These are phyloP conservation scores for Laothoe populi DNA, from an alignment of 2,888 invertebrate genomes.

Conservation along the genomic window DNA sequence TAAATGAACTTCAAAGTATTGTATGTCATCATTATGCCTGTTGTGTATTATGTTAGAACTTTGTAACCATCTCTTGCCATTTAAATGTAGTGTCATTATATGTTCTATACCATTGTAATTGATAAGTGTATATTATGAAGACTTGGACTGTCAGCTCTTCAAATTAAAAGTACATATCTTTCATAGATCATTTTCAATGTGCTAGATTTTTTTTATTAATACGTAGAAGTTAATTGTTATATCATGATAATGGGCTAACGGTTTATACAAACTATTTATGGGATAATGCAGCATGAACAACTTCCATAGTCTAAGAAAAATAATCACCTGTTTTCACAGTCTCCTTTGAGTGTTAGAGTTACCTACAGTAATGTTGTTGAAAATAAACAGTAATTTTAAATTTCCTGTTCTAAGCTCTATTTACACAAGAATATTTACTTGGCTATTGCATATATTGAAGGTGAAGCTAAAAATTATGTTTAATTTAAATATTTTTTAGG, in stretches of 20 bases:
- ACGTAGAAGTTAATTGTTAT: neutral
- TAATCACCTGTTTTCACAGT: neutral
- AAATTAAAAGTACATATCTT: conserved; percentile 17
- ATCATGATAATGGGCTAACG: neutral
- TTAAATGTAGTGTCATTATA: neutral
- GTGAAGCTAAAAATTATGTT: too few relatives aligned
- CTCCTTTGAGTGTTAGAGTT: neutral
- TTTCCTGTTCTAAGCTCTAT: too few relatives aligned
- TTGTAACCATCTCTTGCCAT: neutral
- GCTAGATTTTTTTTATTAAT: conserved; percentile 3
- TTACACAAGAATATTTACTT: too few relatives aligned
- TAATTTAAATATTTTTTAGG: too few relatives aligned
- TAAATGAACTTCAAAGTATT: neutral
- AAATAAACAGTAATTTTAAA: too few relatives aligned
- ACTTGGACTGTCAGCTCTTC: conserved; percentile 5
- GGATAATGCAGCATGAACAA: neutral
- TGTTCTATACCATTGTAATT: neutral
- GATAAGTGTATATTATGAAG: conserved; percentile 13
- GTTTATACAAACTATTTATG: neutral
- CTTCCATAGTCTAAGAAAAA: neutral
- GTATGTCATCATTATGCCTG: neutral
- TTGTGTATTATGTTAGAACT: neutral
- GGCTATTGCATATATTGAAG: too few relatives aligned
- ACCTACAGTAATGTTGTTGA: too few relatives aligned
- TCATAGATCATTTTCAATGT: conserved; percentile 5